A percentile compares a stretch with the other conserved stretches of the same genome.
Evolutionary conservation across 2,113 vertebrate genomes (phyloP).

Genomic region (Ranitomeya variabilis): DNA sequence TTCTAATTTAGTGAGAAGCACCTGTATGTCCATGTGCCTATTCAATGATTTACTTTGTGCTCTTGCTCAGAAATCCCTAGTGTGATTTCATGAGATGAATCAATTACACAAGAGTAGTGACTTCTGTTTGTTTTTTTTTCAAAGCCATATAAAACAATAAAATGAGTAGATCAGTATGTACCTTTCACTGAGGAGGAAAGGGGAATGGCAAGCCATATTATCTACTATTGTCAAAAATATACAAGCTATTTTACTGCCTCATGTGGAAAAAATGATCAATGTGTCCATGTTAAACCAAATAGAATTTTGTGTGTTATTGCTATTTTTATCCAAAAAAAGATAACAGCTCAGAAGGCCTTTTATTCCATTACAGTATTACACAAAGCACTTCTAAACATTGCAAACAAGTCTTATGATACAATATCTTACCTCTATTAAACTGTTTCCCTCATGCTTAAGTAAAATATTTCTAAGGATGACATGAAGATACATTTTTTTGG

Average conservation of each 20-base stretch:
- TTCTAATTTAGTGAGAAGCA: no score
- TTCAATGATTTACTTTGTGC: background rate
- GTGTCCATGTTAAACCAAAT: no score
- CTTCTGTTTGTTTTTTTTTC: background rate
- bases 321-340: no score
- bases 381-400: no score
- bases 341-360: no score
- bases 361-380: no score
- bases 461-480: no score
- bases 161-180: background rate
- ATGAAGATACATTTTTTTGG: no score
- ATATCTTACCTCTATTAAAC: no score
- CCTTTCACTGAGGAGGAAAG: background rate
- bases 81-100: background rate
- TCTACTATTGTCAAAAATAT: background rate
- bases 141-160: background rate
- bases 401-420: no score
- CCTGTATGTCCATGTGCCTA: background rate
- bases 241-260: background rate
- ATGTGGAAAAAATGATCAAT: background rate
- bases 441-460: no score
- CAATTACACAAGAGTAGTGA: background rate
- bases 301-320: no score
- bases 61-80: background rate
- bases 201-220: background rate